Conservation (phyloP, 2,888 invertebrate species). For the Pocota personata region DNA sequence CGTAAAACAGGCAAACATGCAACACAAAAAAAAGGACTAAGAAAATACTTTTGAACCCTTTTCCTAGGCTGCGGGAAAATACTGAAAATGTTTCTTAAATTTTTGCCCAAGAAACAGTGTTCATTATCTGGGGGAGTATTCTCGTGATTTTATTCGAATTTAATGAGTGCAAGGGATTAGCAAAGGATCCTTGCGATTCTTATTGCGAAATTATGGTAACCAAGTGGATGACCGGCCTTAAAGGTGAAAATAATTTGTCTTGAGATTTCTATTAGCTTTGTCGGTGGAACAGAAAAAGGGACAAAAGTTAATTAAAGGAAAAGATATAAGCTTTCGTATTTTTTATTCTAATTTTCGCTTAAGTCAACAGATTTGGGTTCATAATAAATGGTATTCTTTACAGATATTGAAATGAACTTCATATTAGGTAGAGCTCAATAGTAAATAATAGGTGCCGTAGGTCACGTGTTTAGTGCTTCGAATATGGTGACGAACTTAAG, state of each 20-base stretch:
- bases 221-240: slow-evolving; percentile 40
- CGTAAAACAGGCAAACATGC: slow-evolving; percentile 12
- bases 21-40: slow-evolving; percentile 10
- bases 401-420: too few relatives aligned
- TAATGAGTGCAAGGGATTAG: slow-evolving; percentile 67
- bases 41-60: slow-evolving; percentile 53
- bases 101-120: slow-evolving; percentile 23
- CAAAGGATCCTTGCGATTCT: slow-evolving; percentile 38
- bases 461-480: too few relatives aligned
- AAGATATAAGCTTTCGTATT: neutral
- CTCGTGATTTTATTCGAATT: slow-evolving; percentile 50
- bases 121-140: neutral
- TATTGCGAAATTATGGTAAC: slow-evolving; percentile 66
- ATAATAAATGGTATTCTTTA: too few relatives aligned
- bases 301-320: neutral
- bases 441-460: too few relatives aligned
- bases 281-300: slow-evolving; percentile 5
- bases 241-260: slow-evolving; percentile 47
- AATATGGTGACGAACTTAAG: too few relatives aligned
- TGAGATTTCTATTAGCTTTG: slow-evolving; percentile 1
- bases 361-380: neutral
- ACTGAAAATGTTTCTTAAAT: slow-evolving; percentile 5
- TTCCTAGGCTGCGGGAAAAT: neutral
- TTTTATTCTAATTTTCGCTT: neutral
- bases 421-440: too few relatives aligned